A percentile compares a stretch with the other conserved stretches of the same genome.
Conservation (phyloP, 2,888 invertebrate species). For the Amorpha juglandis region DNA sequence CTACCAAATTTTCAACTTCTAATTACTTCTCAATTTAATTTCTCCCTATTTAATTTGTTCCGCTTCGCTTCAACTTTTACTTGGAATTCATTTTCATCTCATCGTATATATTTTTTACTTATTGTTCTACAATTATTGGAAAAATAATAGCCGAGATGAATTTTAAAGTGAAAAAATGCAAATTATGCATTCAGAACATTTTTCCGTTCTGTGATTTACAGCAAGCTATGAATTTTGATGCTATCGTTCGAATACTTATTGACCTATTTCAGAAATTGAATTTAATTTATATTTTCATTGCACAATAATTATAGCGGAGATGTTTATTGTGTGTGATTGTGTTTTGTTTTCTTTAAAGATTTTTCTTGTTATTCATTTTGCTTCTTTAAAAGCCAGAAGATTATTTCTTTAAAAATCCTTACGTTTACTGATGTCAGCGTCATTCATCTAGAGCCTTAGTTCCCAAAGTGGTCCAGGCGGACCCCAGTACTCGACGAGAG, state of each 20-base stretch:
- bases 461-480: too few relatives aligned
- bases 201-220: slow-evolving; percentile 11
- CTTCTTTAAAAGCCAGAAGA: too few relatives aligned
- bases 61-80: not conserved
- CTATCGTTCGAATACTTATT: slow-evolving; percentile 15
- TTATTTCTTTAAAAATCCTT: too few relatives aligned
- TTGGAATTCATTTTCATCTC: not conserved
- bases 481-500: too few relatives aligned
- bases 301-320: not conserved
- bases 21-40: not conserved
- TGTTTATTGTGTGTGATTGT: not conserved
- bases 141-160: not conserved
- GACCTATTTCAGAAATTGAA: slow-evolving; percentile 1
- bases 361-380: too few relatives aligned
- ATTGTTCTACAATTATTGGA: not conserved
- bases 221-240: slow-evolving; percentile 18
- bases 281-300: not conserved
- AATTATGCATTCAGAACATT: slow-evolving; percentile 11
- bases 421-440: too few relatives aligned
- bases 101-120: not conserved
- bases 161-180: slow-evolving; percentile 10
- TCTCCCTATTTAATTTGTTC: not conserved
- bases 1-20: not conserved
- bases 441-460: too few relatives aligned
- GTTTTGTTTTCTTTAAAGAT: too few relatives aligned